Percentiles rank a stretch among this genome's conserved stretches.
Conservation (phyloP, 2,888 invertebrate species). For the Oscheius sp. region DNA sequence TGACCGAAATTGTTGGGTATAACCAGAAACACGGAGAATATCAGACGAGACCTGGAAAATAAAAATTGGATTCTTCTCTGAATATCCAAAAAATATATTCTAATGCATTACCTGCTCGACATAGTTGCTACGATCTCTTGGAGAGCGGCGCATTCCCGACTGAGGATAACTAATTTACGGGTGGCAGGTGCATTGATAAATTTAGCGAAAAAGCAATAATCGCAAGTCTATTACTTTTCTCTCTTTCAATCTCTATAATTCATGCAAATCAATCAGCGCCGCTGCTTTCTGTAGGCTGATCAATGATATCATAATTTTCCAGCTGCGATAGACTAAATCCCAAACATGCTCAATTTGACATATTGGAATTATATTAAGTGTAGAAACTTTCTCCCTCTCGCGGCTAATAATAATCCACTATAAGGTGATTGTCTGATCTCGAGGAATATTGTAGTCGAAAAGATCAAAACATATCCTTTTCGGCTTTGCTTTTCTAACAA, state of each 20-base stretch:
- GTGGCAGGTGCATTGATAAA: background rate
- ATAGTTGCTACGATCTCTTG: constrained; percentile 22
- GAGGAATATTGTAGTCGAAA: too few species aligned
- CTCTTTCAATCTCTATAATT: background rate
- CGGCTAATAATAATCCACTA: too few species aligned
- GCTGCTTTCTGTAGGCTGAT: too few species aligned
- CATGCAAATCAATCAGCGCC: too few species aligned
- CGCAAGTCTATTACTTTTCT: background rate
- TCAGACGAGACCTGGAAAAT: constrained; percentile 66
- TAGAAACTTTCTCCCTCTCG: too few species aligned
- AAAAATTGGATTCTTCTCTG: background rate
- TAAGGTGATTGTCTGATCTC: too few species aligned
- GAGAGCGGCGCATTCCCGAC: constrained; percentile 1
- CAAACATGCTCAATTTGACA: too few species aligned
- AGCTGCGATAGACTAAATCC: too few species aligned
- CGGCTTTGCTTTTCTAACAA: too few species aligned
- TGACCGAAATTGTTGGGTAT: constrained; percentile 67
- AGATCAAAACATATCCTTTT: too few species aligned
- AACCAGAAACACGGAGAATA: constrained; percentile 67
- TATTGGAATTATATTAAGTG: too few species aligned
- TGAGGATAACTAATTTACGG: background rate
- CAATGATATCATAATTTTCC: too few species aligned
- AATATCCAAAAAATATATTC: background rate
- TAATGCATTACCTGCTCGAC: constrained; percentile 22
- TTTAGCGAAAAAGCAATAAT: constrained; percentile 1